Base-by-base conservation (phyloP, 2,797 vertebrate genomes). In the Enteromius treurensis region DNA sequence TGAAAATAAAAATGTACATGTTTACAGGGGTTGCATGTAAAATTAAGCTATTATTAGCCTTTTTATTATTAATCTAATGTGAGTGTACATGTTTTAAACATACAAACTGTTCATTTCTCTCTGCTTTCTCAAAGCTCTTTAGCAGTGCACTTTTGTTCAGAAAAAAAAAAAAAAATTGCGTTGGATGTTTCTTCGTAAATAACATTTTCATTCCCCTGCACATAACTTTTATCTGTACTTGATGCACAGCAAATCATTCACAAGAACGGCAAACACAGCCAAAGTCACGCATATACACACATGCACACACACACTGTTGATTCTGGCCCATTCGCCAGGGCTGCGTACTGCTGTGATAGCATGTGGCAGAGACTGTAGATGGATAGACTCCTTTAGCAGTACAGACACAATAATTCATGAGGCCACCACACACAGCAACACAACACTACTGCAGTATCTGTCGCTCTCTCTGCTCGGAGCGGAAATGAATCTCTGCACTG, bases 331-430 rank as follows among this genome's bases (percentile, higher is more conserved):
- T 51, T 86, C 76, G 34, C 83, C 69, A 65, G 62, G 71, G 77
- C 75, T 84, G 82, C 74, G 19, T 84, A 74, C 80, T 60, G 85
- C 82, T 86, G 69, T 81, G 85, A 82, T 86, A 88, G 86, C 88
- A 85, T 88, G 86, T 88, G 84, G 86, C 87, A 87, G 78, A 82
- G 85, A 81, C 83, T 68, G 82, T 83, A 91, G 90, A 91, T 90
- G 86, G 88, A 93, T 90, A 81, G 87, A 86, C 60, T 81, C 51
- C 68, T 84, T 74, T 84, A 92, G 87, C 82, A 77, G 87, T 89
- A 86, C 84, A 91, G 90, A 89, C 88, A 89, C 86, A 85, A 85
- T 89, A 89, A 87, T 89, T 88, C 88, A 89, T 89, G 86, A 88
- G 81, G 81, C 86, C 77, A 85, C 82, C 80, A 75, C 67, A 75